Evolutionary conservation across 2,797 vertebrate genomes (phyloP), one percentile per base, ranked within the genome.

Genomic region (Coracias cyanogaster): DNA sequence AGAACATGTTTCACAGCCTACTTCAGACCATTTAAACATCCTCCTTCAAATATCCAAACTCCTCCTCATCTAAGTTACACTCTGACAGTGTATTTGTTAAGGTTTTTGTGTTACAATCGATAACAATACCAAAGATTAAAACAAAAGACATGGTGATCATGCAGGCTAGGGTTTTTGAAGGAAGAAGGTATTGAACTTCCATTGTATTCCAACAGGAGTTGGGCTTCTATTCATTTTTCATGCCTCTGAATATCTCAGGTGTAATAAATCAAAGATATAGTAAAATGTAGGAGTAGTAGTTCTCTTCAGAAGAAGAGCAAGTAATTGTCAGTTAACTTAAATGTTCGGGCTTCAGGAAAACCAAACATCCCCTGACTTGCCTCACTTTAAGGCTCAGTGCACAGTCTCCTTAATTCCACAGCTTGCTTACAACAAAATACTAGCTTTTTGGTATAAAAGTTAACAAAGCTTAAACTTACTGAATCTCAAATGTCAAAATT

Each of bases 401-500:
- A 49, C 2, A 49, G 29, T 70, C 43, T 84, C 67, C 43, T 62
- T 91, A 89, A 95, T 91, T 95, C 60, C 35, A 46, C 37, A 35
- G 33, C 41, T 89, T 80, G 15, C 64, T 90, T 72, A 82, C 52
- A 95, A 86, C 18, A 86, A 90, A 86, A 73, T 65, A 41, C 45
- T 61, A 86, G 22, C 73, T 33, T 94, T 93, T 69, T 76, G 10
- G 55, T 51, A 82, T 70, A 57, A 66, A 86, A 94, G 33, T 94
- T 82, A 93, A 88, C 51, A 88, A 90, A 96, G 66, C 80, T 95
- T 90, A 76, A 66, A 58, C 81, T 90, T 92, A 70, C 7, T 62
- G 64, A 94, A 91, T 33, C 16, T 51, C 71, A 91, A 92, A 92
- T 94, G 70, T 91, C 87, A 96, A 79, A 79, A 96, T 90, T 73